Base-by-base conservation (phyloP, 2,113 vertebrate species). In the Semicossyphus pulcher region DNA sequence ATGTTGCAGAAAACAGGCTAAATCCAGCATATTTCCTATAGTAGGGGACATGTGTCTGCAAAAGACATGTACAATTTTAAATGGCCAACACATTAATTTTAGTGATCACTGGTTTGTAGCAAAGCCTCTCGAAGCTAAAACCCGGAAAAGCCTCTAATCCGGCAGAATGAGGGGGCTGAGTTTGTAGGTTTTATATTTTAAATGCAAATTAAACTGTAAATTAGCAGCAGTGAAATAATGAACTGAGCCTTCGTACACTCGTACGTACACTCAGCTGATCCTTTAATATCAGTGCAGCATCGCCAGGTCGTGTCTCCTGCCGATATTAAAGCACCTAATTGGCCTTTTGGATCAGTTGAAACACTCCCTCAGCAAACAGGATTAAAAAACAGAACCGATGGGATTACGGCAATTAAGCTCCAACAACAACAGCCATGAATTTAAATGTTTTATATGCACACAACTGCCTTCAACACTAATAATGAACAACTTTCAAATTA, bases 101-200 rank as follows among this genome's bases (percentile, higher is more conserved):
- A 54, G 41, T 42, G 58, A 72, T 80, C 78, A 75, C 60, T 82
- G 75, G 59, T 61, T 70, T 64, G 81, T 80, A 66, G 64, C 78
- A 71, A 85, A 77, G 26, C 57, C 57, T 45, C 48, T 36, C 0
- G 14, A 75, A 83, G 47, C 31, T 53, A 77, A 86, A 80, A 47
- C 58, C 49, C 21, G 0, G 39, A 64, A 73, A 82, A 82, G 70
- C 71, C 56, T 86, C 59, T 78, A 64, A 84, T 72, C 74, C 69
- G 29, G 1, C 16, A 51, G 31, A 77, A 59, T 57, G 41, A 45
- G 15, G 63, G 37, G 41, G 59, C 6, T 29, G 25, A 60, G 18
- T 64, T 48, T 57, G n/a, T 37, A 21, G 10, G 29, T 68, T 37
- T 75, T 71, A 18, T 59, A 34, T 68, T 86, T 75, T 72, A 72